Conservation (phyloP, 2,113 vertebrate genomes). For the Sisor rabdophorus region DNA sequence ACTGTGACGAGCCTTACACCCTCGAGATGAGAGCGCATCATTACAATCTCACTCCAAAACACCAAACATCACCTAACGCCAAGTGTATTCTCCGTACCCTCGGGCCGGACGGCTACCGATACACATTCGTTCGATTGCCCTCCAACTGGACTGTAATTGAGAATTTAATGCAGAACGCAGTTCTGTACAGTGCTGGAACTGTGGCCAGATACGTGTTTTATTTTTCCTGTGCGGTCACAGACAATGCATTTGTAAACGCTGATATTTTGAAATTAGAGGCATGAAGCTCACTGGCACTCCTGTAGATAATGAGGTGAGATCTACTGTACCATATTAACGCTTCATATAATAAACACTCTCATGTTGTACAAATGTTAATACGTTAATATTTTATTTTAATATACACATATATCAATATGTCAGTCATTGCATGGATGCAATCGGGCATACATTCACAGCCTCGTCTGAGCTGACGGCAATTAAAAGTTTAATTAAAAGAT, state of each 20-base stretch:
- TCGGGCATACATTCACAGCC: conserved; percentile 25
- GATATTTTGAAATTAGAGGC: too few species aligned
- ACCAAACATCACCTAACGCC: conserved; percentile 43
- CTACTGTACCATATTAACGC: too few species aligned
- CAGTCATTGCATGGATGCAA: conserved; percentile 58
- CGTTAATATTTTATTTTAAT: too few species aligned
- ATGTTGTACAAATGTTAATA: too few species aligned
- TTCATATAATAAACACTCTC: too few species aligned
- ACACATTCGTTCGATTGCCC: conserved; percentile 62
- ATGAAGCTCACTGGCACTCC: too few species aligned
- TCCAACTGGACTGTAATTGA: conserved; percentile 60
- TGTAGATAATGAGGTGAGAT: too few species aligned
- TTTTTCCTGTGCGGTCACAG: conserved; percentile 48
- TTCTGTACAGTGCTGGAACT: conserved; percentile 62
- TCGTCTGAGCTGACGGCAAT: conserved; percentile 66
- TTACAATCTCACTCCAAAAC: conserved; percentile 46
- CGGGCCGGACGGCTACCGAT: conserved; percentile 63
- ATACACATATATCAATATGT: conserved; percentile 52
- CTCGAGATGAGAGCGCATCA: conserved; percentile 43
- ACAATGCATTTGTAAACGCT: background rate
- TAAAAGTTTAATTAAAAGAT: conserved; percentile 78
- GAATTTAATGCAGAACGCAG: conserved; percentile 63
- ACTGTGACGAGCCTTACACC: conserved; percentile 44
- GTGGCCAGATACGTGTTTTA: conserved; percentile 32
- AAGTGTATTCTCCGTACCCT: conserved; percentile 56